phyloP scores from a whole-genome alignment of 2,797 vertebrate species.

The Sparidentex hasta region DNA sequence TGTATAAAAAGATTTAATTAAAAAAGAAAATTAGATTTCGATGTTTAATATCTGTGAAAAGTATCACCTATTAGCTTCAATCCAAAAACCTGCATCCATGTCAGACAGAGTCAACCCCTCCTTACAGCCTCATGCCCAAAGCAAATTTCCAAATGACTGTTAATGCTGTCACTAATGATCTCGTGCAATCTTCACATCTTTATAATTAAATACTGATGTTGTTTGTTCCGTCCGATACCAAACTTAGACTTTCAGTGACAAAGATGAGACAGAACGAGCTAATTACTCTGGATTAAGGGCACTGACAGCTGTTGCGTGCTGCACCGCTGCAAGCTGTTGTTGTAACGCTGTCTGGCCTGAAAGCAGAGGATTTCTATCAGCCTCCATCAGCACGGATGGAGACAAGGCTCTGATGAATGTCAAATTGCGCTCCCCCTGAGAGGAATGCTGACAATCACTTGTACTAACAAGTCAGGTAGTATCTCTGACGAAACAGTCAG shows the following conservation, averaged over 20 bases:
- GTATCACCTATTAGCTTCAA: background rate
- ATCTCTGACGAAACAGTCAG: slow-evolving; percentile 81
- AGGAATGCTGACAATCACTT: slow-evolving; percentile 83
- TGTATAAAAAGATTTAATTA: background rate
- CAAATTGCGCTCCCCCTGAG: slow-evolving; percentile 71
- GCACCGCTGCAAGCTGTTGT: slow-evolving; percentile 54
- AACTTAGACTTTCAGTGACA: slow-evolving; percentile 12
- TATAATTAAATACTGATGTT: slow-evolving; percentile 31
- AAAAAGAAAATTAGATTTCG: background rate
- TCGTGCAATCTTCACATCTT: slow-evolving; percentile 21
- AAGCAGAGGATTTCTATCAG: slow-evolving; percentile 66
- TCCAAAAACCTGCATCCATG: too few species aligned
- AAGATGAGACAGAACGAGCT: slow-evolving; percentile 45
- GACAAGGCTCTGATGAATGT: slow-evolving; percentile 72
- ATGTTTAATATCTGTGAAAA: background rate
- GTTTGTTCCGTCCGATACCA: slow-evolving; percentile 25
- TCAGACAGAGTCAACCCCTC: background rate
- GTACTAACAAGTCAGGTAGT: slow-evolving; percentile 83
- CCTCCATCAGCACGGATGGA: slow-evolving; percentile 68
- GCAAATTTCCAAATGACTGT: background rate
- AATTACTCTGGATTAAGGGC: slow-evolving; percentile 58
- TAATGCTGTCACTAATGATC: background rate
- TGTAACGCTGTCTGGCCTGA: slow-evolving; percentile 52
- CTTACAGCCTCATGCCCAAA: slow-evolving; percentile 8
- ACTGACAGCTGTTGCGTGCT: slow-evolving; percentile 52